Evolutionary conservation across 2,888 invertebrate species (phyloP).

Genomic region (Drosophila anomalata): DNA sequence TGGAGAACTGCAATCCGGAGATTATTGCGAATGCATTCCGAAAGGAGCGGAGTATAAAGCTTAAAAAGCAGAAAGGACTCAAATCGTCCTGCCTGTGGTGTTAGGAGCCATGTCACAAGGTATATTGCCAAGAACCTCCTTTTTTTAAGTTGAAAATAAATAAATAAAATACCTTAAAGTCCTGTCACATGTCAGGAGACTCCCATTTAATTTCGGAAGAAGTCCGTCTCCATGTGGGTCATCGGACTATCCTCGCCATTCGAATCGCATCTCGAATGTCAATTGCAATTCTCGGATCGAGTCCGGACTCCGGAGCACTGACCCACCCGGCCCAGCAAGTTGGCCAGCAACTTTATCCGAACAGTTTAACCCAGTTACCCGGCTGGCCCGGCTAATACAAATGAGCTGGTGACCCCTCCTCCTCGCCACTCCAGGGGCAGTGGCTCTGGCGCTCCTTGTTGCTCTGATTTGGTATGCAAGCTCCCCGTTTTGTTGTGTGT

Average conservation of each 20-base stretch:
- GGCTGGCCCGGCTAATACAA: conserved; percentile 47
- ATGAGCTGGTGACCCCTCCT: conserved; percentile 34
- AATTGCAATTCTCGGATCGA: conserved; percentile 29
- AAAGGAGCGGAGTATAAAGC: conserved; percentile 21
- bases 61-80: conserved; percentile 14
- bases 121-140: conserved; percentile 1
- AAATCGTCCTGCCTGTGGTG: conserved; percentile 1
- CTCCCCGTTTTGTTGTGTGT: conserved; percentile 37
- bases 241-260: conserved; percentile 6
- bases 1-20: conserved; percentile 38
- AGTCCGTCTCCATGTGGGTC: conserved; percentile 32
- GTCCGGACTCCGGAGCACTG: conserved; percentile 15
- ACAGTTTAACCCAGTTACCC: conserved; percentile 68
- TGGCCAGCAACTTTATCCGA: conserved; percentile 36
- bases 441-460: background rate
- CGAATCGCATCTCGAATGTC: conserved; percentile 33
- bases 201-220: conserved; percentile 17
- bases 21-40: conserved; percentile 42
- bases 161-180: background rate
- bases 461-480: conserved; percentile 35
- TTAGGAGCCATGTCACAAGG: conserved; percentile 8
- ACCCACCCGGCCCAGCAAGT: conserved; percentile 4
- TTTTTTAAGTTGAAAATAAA: background rate
- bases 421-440: background rate
- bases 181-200: background rate